Evolutionary conservation across 1,140 invertebrate species (phyloP), one percentile per base, ranked within the genome.

Genomic region (Octopus bimaculoides): DNA sequence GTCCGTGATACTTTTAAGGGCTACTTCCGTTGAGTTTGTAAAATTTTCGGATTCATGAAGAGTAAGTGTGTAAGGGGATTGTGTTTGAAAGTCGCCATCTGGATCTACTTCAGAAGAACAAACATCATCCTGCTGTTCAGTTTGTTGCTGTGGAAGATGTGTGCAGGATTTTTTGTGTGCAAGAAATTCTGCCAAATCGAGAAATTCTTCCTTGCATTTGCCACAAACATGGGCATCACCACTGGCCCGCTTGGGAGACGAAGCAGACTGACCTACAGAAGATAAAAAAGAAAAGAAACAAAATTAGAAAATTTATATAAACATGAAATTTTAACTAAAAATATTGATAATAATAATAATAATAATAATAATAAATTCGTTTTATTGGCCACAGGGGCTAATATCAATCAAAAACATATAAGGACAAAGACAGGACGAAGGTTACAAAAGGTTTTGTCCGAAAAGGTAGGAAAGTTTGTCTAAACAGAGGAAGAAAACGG

Each of bases 221-320:
- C 80, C 83, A 80, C 86, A 87, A n/a, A 86, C 83, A 79, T 85
- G 82, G n/a, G 82, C 81, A 79, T 86, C 83, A 10, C 73, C 80
- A 61, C 81, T 78, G 10, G 17, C 14, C 66, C 7, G 17, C n/a
- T 71, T 79, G 71, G 76, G 54, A 14, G 77, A 61, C 41, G 10
- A 71, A 41, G 77, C 54, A 56, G 76, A 76, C 52, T 75, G 54
- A 77, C 79, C 82, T 82, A 78, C 54, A 82, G 81, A 61, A 77
- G 54, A 78, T n/a, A 71, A 71, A 71, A 6, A 2, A 41, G 26
- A 41, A 71, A 71, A 61, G 1, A 61, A 61, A 61, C 17, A 61
- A 61, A 61, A 61, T 61, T 10, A 10, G 17, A 3, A 17, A 10
- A 10, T 10, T 17, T 61, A 61, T 7, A 17, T 61, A 61, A 61